phyloP scores from a whole-genome alignment of 2,797 vertebrate genomes.

The Oreonectes daqikongensis region DNA sequence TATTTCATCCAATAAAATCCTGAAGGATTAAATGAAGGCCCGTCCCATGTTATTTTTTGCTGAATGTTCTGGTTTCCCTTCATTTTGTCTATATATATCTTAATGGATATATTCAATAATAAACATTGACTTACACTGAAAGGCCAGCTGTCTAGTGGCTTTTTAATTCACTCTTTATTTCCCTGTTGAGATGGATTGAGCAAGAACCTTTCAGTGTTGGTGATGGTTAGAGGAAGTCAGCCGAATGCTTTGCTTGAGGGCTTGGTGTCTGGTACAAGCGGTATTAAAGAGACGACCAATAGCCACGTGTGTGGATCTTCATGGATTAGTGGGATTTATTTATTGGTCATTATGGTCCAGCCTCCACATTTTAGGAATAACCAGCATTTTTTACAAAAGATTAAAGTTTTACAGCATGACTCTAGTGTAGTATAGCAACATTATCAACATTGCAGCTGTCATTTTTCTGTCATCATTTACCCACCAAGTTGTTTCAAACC shows the following conservation, averaged over 20 bases:
- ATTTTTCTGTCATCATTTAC: too few species aligned
- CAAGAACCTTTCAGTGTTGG: slow-evolving; percentile 10
- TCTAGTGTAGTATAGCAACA: too few species aligned
- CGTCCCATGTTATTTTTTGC: not conserved
- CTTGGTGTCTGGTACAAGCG: slow-evolving; percentile 11
- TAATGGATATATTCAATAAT: slow-evolving; percentile 5
- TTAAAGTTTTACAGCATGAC: too few species aligned
- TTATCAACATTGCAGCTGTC: too few species aligned
- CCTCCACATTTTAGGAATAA: too few species aligned
- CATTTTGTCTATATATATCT: not conserved
- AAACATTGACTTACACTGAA: slow-evolving; percentile 26
- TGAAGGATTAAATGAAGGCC: not conserved
- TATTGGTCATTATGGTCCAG: too few species aligned
- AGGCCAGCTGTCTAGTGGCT: slow-evolving; percentile 35
- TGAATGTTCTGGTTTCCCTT: not conserved
- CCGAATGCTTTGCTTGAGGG: slow-evolving; percentile 21
- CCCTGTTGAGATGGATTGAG: slow-evolving; percentile 27
- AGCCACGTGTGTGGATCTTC: not conserved
- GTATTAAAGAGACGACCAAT: not conserved
- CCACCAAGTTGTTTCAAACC: too few species aligned
- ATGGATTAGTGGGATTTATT: too few species aligned
- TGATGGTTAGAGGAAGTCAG: slow-evolving; percentile 5
- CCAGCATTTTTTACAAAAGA: too few species aligned
- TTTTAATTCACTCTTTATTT: slow-evolving; percentile 37
- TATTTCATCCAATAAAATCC: not conserved